Conservation (phyloP, 2,113 vertebrate genomes). For the Agelaius phoeniceus region DNA sequence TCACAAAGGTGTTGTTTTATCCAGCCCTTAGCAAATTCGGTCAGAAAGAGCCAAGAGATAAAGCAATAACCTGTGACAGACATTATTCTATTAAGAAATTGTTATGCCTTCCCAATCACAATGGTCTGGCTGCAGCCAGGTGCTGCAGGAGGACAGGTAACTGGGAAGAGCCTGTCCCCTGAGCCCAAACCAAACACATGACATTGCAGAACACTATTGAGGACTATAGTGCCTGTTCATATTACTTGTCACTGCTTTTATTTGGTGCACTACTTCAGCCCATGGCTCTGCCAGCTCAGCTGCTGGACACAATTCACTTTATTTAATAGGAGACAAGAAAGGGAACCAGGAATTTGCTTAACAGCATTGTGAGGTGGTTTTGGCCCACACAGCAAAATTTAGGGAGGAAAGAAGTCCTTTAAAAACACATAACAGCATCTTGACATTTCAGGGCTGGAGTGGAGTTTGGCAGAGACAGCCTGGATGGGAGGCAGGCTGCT, state of each 20-base stretch:
- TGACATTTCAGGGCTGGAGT: neutral
- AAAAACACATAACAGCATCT: neutral
- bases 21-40: accelerated
- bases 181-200: neutral
- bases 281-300: neutral
- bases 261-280: neutral
- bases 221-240: neutral
- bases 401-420: neutral
- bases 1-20: neutral
- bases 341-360: neutral
- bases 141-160: neutral
- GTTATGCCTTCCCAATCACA: accelerated
- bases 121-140: neutral
- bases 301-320: neutral
- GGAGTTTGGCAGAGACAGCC: neutral
- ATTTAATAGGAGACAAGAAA: neutral
- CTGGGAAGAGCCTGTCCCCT: neutral
- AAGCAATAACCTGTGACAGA: neutral
- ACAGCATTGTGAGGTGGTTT: neutral
- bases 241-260: neutral
- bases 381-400: neutral
- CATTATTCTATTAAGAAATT: neutral
- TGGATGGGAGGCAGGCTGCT: neutral
- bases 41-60: neutral
- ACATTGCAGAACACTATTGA: neutral